Conservation (phyloP, 2,797 vertebrate species). For the Chloroceryle amazona region DNA sequence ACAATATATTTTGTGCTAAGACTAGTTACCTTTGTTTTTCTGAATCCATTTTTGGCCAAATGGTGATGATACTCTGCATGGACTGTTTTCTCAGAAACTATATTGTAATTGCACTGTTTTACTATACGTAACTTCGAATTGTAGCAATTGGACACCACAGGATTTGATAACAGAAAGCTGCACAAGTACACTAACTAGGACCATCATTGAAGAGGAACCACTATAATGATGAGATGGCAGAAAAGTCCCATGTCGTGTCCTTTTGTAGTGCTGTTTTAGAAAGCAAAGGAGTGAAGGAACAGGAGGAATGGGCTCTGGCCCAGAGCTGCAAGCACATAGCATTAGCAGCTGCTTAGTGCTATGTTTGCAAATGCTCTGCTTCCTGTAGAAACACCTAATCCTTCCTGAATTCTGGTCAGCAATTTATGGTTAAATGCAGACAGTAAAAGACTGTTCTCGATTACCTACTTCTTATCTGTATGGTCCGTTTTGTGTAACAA, state of each 20-base stretch:
- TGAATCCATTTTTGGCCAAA: neutral
- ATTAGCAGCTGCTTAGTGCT: constrained; percentile 55
- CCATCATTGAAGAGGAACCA: neutral
- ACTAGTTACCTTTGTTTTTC: neutral
- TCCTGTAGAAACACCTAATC: constrained; percentile 71
- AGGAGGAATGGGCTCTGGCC: neutral
- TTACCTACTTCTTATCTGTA: constrained; percentile 54
- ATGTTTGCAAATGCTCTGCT: constrained; percentile 55
- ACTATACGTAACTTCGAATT: neutral
- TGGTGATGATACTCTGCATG: neutral
- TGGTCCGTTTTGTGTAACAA: constrained; percentile 48
- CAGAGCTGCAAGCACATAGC: neutral
- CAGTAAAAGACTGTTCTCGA: neutral
- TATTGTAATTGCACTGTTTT: neutral
- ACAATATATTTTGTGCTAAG: neutral
- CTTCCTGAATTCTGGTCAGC: constrained; percentile 48
- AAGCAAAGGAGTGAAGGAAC: neutral
- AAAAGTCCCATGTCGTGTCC: neutral
- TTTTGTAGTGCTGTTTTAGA: neutral
- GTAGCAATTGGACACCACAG: neutral
- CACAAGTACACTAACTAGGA: neutral
- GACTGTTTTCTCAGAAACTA: neutral
- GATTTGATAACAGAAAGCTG: neutral
- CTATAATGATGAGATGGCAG: neutral
- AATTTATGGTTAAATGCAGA: constrained; percentile 19